These are phyloP conservation scores for Chaetodon trifascialis DNA, from an alignment of 2,113 vertebrate genomes.

Conservation along the genomic window DNA sequence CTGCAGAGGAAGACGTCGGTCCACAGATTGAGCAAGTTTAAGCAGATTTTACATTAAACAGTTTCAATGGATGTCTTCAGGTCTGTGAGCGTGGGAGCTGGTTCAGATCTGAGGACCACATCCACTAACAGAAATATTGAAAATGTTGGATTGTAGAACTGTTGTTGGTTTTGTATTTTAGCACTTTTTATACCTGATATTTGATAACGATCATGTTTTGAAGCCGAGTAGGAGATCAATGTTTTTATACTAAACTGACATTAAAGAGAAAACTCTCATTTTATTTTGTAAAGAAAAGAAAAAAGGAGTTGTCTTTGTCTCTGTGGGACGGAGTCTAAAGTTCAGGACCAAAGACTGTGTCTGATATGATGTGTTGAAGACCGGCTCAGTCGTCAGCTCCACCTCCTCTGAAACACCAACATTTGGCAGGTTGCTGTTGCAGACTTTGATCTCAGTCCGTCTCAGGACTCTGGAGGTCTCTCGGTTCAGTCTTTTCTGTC, in stretches of 20 bases:
- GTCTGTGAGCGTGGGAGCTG: background rate
- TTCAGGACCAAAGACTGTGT: slow-evolving; percentile 11
- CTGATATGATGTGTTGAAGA: too few relatives aligned
- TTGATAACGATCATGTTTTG: slow-evolving; percentile 30
- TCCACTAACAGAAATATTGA: background rate
- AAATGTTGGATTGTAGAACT: background rate
- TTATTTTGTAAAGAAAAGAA: slow-evolving; percentile 32
- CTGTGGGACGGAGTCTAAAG: background rate
- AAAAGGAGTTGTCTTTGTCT: background rate
- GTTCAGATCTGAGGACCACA: background rate
- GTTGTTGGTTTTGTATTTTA: slow-evolving; percentile 18
- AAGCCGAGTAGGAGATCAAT: background rate
- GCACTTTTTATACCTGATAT: slow-evolving; percentile 64
- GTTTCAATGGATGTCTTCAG: background rate
- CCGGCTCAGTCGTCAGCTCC: too few relatives aligned
- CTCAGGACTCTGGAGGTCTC: too few relatives aligned
- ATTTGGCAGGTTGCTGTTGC: background rate
- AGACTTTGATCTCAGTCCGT: background rate
- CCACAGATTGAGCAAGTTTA: background rate
- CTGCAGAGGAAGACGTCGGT: background rate
- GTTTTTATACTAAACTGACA: slow-evolving; percentile 52
- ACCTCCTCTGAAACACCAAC: background rate
- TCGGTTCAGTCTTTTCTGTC: too few relatives aligned
- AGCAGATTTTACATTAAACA: background rate
- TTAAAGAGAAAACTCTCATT: background rate